These are phyloP conservation scores for Dolichopus griseipennis DNA, from an alignment of 2,888 invertebrate species.

Conservation along the genomic window DNA sequence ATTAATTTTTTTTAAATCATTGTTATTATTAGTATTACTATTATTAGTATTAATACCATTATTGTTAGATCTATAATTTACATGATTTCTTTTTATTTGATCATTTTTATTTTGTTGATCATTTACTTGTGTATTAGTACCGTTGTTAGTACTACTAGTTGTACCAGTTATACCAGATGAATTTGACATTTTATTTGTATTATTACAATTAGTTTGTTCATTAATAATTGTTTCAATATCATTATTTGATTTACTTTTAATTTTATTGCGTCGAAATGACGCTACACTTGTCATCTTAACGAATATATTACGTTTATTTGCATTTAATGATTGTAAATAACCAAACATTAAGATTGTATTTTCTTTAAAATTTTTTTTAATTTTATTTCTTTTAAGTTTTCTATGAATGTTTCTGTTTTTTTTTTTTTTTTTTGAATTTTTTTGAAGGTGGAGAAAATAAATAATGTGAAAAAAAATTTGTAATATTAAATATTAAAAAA, in stretches of 20 bases:
- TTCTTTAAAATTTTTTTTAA: no score
- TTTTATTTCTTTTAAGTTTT: no score
- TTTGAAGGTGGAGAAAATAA: no score
- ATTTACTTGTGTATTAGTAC: no score
- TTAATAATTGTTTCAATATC: conserved; percentile 36
- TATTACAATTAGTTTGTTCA: conserved; percentile 20
- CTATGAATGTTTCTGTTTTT: no score
- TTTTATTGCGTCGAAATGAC: conserved; percentile 40
- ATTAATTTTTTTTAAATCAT: conserved; percentile 2
- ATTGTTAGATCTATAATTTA: neutral
- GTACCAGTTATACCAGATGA: neutral
- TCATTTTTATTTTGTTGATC: conserved; percentile 29
- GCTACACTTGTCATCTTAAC: conserved; percentile 42
- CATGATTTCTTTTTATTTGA: conserved; percentile 23
- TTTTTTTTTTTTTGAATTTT: no score
- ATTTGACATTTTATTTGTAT: conserved; percentile 7
- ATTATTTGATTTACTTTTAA: conserved; percentile 38
- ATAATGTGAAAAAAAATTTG: no score
- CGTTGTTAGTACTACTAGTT: conserved; percentile 27
- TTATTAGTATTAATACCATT: conserved; percentile 11
- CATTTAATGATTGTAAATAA: conserved; percentile 42
- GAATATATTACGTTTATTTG: conserved; percentile 37
- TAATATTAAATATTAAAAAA: no score
- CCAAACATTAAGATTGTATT: conserved; percentile 27
- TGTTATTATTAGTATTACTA: conserved; percentile 11